Base-by-base conservation (phyloP, 2,888 invertebrate species). In the Tetrapedia diversipes region DNA sequence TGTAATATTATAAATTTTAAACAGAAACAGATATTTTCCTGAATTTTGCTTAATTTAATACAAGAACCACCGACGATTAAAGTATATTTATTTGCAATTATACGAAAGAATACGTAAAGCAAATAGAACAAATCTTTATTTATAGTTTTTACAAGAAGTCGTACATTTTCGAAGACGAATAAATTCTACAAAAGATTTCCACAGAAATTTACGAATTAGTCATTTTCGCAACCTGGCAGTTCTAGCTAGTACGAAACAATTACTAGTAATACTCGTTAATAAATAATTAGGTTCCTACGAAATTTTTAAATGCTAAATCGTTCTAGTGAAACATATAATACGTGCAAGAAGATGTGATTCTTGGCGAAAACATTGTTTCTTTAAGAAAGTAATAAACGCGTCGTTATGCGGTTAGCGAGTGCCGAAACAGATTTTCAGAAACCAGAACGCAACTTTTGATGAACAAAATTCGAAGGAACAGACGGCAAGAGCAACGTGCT, bases 341-440 rank as follows among this genome's bases (percentile, higher is more conserved):
- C 3, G 29, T 8, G 2, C 2, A 4, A 4, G 1, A 10, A 0
- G 16, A 43, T 54, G 11, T 16, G 19, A 16, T 41, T 53, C 41
- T 37, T 11, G 24, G 43, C n/a, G n/a, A 22, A 45, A 32, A n/a
- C 29, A 10, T 54, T 24, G 54, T 43, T 54, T 34, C 32, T 24
- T 43, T 22, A 7, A n/a, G 6, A 32, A 54, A 41, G 29, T 41
- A 27, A 24, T n/a, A n/a, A 24, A 45, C 32, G 14, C n/a, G 7
- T 72, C 39, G 37, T 34, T 45, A 16, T 10, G 22, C 27, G 22
- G 41, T 54, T 34, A 45, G 59, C 0, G 11, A 16, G 29, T 16
- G 11, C 24, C 45, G 16, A 22, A n/a, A 19, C 53, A 27, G 39
- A 27, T 75, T 54, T 49, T 54, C 41, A 14, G 60, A 66, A 56